Percentiles rank a stretch among this genome's conserved stretches.
Evolutionary conservation across 2,888 invertebrate genomes (phyloP).

Genomic region (Nemotelus nigrinus): DNA sequence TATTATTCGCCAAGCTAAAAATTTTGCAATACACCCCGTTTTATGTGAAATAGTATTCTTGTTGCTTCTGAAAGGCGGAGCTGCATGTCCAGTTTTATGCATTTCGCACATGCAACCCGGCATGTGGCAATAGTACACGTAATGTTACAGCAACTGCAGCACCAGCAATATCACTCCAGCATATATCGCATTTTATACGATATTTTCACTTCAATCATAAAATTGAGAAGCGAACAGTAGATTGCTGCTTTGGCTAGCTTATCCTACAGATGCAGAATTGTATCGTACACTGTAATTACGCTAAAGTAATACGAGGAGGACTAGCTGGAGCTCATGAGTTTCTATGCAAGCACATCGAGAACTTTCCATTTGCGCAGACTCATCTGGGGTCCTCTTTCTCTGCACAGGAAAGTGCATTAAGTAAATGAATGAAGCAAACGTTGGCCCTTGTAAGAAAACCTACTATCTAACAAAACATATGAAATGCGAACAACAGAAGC

Average conservation of each 20-base stretch:
- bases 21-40: constrained; percentile 18
- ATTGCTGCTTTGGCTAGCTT: background rate
- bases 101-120: constrained; percentile 32
- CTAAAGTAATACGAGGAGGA: background rate
- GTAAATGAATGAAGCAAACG: background rate
- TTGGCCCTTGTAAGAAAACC: no score
- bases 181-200: background rate
- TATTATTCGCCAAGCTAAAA: background rate
- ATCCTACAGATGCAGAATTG: background rate
- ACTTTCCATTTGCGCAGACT: no score
- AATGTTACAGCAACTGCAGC: background rate
- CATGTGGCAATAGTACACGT: background rate
- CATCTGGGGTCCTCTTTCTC: no score
- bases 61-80: constrained; percentile 28
- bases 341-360: no score
- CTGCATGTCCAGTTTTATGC: constrained; percentile 39
- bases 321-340: no score
- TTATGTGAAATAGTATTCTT: constrained; percentile 18
- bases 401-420: background rate
- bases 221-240: constrained; percentile 19
- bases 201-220: constrained; percentile 24
- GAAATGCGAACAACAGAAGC: constrained; percentile 25
- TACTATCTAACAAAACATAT: background rate
- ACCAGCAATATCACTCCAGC: background rate
- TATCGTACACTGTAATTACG: constrained; percentile 17